phyloP scores from a whole-genome alignment of 2,888 invertebrate genomes.

The Galeopsomyia nigrocyanea region DNA sequence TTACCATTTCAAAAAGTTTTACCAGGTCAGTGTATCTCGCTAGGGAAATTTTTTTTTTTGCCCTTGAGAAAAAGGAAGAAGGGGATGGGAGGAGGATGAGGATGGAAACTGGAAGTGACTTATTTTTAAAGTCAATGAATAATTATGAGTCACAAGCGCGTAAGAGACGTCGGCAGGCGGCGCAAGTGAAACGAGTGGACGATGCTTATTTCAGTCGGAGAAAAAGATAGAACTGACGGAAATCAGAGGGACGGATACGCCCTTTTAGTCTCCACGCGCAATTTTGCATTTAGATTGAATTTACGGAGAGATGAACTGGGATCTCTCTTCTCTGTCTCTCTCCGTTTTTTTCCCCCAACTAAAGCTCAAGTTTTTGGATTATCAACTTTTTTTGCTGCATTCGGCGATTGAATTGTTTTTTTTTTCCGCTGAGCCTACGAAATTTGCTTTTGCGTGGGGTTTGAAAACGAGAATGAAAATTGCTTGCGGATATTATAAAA shows the following conservation, averaged over 20 bases:
- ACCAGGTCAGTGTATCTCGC: too few relatives aligned
- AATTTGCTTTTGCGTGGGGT: too few relatives aligned
- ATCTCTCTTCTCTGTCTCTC: conserved; percentile 9
- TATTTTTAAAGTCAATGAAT: conserved; percentile 38
- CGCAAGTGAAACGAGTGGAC: neutral
- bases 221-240: conserved; percentile 1
- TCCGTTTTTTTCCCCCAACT: conserved; percentile 5
- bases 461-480: too few relatives aligned
- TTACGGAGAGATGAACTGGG: conserved; percentile 2
- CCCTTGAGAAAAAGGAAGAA: neutral
- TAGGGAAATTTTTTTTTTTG: neutral
- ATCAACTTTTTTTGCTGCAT: too few relatives aligned
- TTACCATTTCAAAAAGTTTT: too few relatives aligned
- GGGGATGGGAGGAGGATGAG: neutral
- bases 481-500: too few relatives aligned
- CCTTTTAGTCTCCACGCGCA: neutral
- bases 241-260: conserved; percentile 21
- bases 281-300: conserved; percentile 36
- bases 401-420: too few relatives aligned
- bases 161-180: neutral
- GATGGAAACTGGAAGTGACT: neutral
- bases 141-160: conserved; percentile 19
- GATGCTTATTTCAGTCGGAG: neutral
- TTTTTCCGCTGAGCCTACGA: too few relatives aligned
- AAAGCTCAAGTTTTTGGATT: neutral